Base-by-base conservation (phyloP, 1,140 invertebrate species). In the Drosophila athabasca region DNA sequence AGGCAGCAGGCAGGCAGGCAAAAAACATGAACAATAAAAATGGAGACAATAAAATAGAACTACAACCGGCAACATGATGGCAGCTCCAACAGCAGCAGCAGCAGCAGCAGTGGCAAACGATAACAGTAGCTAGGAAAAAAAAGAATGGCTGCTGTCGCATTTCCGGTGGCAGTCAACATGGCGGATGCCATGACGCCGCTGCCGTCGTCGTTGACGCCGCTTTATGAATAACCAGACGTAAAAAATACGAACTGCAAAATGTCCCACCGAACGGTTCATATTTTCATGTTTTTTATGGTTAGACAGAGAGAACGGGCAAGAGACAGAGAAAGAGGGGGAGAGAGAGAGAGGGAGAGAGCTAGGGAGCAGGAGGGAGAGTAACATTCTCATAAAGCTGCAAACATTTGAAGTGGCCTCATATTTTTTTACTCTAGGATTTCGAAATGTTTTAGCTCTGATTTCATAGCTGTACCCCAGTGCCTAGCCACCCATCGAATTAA, bases 131-230 rank as follows among this genome's bases (percentile, higher is more conserved):
- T 24, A 15, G 8, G 8, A 29, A 13, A 43, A 53, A 29, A 83
- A 43, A 53, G 19, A 83, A 79, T 82, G 78, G 71, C 68, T 80
- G 76, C 78, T 87, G 83, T 76, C 83, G 83, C 83, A 87, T 87
- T 87, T 87, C 83, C 83, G 83, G 79, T 66, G 74, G 60, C 75
- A 76, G 83, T 82, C 81, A 85, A 85, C 55, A 78, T 83, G 71
- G 83, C 83, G 83, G 64, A 83, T 76, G 75, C 70, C 61, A 62
- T 82, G 82, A 70, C 81, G 81, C 77, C 81, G 72, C 77, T 75
- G 31, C 50, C 55, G 72, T 19, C 64, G 62, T 65, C 73, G 83
- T 58, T 88, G 72, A 22, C 64, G 62, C 73, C 73, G 83, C 58
- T 88, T 76, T 73, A 79, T 77, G 74, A 74, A 87, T 66, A 85